A percentile compares a stretch with the other conserved stretches of the same genome.
These are phyloP conservation scores for Pocillopora verrucosa DNA, from an alignment of 64 coral and sea anemone genomes.

Conservation along the genomic window DNA sequence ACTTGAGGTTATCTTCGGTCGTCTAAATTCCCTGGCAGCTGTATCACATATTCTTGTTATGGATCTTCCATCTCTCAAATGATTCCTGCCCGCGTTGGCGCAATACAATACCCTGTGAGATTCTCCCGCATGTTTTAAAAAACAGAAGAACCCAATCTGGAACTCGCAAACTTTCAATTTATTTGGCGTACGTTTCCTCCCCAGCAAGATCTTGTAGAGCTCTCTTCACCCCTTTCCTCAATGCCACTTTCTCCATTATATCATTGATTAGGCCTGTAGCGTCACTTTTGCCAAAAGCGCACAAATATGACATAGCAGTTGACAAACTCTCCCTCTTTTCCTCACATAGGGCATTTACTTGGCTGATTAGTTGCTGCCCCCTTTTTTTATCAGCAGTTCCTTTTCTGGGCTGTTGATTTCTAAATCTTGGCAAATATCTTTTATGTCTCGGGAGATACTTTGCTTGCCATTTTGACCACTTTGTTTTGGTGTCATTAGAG, in stretches of 20 bases:
- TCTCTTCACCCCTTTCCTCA: neutral
- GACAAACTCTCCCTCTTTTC: neutral
- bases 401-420: slow-evolving; percentile 19
- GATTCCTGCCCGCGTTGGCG: no score
- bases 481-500: neutral
- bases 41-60: no score
- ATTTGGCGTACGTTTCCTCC: neutral
- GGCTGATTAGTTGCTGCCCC: no score
- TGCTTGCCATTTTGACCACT: neutral
- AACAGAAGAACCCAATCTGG: no score
- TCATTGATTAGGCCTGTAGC: no score
- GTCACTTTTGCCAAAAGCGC: no score
- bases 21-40: no score
- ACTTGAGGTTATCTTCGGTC: no score
- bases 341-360: neutral
- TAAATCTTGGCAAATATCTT: neutral
- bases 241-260: no score
- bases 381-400: neutral
- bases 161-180: no score
- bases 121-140: neutral
- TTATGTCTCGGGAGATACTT: slow-evolving; percentile 6
- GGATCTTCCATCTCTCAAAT: no score
- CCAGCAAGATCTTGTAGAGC: neutral
- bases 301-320: neutral
- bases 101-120: no score